Percentiles rank a stretch among this genome's conserved stretches.
phyloP scores from a whole-genome alignment of 2,888 invertebrate genomes.

The Odontocolon sp. region DNA sequence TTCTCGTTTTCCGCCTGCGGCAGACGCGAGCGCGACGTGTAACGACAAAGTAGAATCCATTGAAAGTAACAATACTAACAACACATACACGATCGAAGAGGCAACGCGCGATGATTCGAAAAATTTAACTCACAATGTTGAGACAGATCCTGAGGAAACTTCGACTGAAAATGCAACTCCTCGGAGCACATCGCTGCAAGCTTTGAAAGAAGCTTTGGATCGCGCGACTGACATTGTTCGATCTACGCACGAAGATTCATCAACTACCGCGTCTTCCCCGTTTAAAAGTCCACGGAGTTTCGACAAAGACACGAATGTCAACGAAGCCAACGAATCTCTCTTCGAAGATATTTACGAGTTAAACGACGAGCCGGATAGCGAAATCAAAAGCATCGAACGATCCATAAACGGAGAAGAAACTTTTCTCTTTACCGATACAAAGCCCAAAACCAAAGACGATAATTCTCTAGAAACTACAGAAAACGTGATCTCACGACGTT shows the following conservation, averaged over 20 bases:
- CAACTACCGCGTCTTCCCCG: constrained; percentile 46
- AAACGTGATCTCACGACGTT: constrained; percentile 6
- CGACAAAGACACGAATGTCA: constrained; percentile 40
- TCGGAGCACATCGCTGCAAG: constrained; percentile 62
- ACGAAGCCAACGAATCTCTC: constrained; percentile 50
- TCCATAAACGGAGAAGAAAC: constrained; percentile 36
- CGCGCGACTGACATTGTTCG: constrained; percentile 72
- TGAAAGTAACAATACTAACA: constrained; percentile 59
- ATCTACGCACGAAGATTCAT: constrained; percentile 46
- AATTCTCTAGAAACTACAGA: not conserved
- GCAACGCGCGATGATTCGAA: not conserved
- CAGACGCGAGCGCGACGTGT: not conserved
- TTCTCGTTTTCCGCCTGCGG: not conserved
- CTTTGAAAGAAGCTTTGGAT: constrained; percentile 71
- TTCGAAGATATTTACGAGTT: constrained; percentile 66
- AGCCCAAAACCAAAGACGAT: not conserved
- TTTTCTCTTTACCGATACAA: constrained; percentile 26
- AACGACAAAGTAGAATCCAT: constrained; percentile 40
- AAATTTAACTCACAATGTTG: constrained; percentile 1
- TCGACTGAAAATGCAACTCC: constrained; percentile 16
- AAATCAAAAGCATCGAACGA: constrained; percentile 67
- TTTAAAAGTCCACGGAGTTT: constrained; percentile 48
- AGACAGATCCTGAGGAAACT: constrained; percentile 28
- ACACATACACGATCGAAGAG: constrained; percentile 59
- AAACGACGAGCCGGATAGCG: constrained; percentile 54